These are phyloP conservation scores for Seira musarum DNA, from an alignment of 2,888 invertebrate species.

Conservation along the genomic window DNA sequence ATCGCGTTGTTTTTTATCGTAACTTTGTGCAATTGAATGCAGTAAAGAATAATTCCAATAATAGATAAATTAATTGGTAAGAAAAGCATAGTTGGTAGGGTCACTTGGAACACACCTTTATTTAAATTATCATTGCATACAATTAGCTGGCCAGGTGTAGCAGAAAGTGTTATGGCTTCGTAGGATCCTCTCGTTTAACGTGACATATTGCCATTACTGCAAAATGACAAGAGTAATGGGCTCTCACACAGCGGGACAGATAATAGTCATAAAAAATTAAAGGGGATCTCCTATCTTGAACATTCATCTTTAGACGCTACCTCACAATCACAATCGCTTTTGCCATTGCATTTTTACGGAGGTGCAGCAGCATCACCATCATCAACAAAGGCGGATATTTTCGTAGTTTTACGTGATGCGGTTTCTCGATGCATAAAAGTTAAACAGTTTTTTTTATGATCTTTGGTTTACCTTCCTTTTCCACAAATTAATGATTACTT, in stretches of 20 bases:
- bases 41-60: no score
- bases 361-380: neutral
- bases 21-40: no score
- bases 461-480: neutral
- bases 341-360: no score
- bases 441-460: neutral
- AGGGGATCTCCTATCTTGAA: conserved; percentile 1
- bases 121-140: conserved; percentile 50
- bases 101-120: conserved; percentile 56
- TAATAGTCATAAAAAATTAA: conserved; percentile 30
- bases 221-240: conserved; percentile 50
- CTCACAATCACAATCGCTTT: no score
- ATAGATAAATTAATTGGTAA: no score
- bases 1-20: no score
- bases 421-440: neutral
- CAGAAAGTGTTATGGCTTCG: neutral
- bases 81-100: conserved; percentile 45
- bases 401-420: neutral
- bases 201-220: conserved; percentile 46
- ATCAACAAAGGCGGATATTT: neutral
- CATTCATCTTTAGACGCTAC: neutral
- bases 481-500: neutral
- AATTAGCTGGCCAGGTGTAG: conserved; percentile 56
- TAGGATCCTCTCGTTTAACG: conserved; percentile 28
- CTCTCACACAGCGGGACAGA: conserved; percentile 44